These are phyloP conservation scores for Salminus brasiliensis DNA, from an alignment of 2,113 vertebrate genomes.

Conservation along the genomic window DNA sequence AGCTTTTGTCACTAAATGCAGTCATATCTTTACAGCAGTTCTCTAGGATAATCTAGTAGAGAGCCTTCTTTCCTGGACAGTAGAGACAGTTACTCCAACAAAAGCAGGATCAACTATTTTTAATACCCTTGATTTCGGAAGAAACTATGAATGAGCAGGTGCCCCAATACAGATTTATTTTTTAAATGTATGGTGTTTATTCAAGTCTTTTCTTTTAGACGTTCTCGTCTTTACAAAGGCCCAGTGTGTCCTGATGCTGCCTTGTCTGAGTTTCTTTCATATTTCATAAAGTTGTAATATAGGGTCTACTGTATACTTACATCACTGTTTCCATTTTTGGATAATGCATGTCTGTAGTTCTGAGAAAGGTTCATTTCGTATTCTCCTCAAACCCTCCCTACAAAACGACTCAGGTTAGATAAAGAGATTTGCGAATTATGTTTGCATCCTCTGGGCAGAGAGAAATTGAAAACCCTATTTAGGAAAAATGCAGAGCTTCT, in stretches of 20 bases:
- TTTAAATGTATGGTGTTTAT: too few relatives aligned
- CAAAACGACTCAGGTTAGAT: slow-evolving; percentile 4
- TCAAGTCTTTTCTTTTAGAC: neutral
- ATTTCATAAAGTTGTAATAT: neutral
- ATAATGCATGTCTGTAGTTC: neutral
- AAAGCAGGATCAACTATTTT: too few relatives aligned
- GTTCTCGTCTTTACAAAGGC: neutral
- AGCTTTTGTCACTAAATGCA: too few relatives aligned
- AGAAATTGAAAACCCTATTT: slow-evolving; percentile 20
- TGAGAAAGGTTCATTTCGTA: neutral
- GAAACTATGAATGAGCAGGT: too few relatives aligned
- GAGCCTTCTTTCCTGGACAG: too few relatives aligned
- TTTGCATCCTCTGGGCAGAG: slow-evolving; percentile 20
- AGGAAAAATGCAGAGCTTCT: slow-evolving; percentile 20
- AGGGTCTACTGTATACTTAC: neutral
- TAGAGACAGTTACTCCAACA: too few relatives aligned
- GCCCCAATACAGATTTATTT: too few relatives aligned
- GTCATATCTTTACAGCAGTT: too few relatives aligned
- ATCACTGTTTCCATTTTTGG: neutral
- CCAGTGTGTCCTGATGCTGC: neutral
- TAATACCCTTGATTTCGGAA: too few relatives aligned
- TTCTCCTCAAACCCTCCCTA: neutral
- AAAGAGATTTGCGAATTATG: slow-evolving; percentile 16
- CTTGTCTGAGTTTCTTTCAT: neutral
- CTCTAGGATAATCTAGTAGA: too few relatives aligned